Evolutionary conservation across 2,797 vertebrate genomes (phyloP), one percentile per base, ranked within the genome.

Genomic region (Diplodus sargus): DNA sequence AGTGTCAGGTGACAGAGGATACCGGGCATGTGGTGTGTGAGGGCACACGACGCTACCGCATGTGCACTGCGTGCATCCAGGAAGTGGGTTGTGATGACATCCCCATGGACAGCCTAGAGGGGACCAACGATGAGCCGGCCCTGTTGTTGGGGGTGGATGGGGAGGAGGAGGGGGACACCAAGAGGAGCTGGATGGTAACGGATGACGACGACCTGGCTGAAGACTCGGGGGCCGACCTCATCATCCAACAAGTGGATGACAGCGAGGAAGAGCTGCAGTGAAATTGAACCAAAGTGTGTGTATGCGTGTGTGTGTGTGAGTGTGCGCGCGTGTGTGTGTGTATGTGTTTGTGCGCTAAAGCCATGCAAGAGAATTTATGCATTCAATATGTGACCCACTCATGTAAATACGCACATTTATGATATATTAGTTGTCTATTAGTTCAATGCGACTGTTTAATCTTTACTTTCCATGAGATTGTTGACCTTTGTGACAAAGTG

Each of bases 171-270:
- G 96, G 96, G 60, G 97, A 97, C 14, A 95, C 95, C 69, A 96
- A 96, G 73, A 93, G 95, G 84, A 93, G 94, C 77, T 96, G 97
- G 96, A 96, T 96, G 90, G 93, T 96, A 11, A 95, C 93, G 0
- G 97, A 95, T 3, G 96, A 96, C 3, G 95, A 95, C 0, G 96
- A 96, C 87, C 94, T 98, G 16, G 98, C 98, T 0, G 97, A 97
- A 84, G 97, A 98, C 43, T 97, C 97, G 0, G 98, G 98, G 1
- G 95, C 92, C 0, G 98, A 98, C 82, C 93, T 99, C 86, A 97
- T 99, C 76, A 99, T 99, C 81, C 97, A 98, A 75, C 97, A 99
- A 51, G 97, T 99, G 56, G 98, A 99, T 0, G 97, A 99, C 85
- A 99, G 98, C 5, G 98, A 99, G 1, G 98, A 98, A 34, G 97